phyloP scores from a whole-genome alignment of 2,888 invertebrate genomes.

The Phalangium opilio region DNA sequence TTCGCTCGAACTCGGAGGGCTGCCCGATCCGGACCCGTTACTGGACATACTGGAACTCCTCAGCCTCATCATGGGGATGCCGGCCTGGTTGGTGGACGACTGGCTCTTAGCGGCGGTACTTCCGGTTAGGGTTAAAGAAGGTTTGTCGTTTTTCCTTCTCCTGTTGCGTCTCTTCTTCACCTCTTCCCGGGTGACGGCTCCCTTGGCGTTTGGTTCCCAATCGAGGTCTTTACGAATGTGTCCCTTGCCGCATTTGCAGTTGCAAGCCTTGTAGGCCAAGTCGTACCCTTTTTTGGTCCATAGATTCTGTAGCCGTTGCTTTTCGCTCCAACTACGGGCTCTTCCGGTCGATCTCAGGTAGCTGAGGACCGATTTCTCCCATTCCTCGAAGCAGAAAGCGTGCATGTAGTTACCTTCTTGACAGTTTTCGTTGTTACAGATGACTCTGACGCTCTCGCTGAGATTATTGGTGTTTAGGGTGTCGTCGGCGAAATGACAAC shows the following conservation, averaged over 20 bases:
- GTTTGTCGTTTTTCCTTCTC: slow-evolving; percentile 48
- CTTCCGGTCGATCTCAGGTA: slow-evolving; percentile 79
- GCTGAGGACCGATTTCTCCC: slow-evolving; percentile 76
- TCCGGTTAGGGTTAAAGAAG: slow-evolving; percentile 37
- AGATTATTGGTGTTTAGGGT: no score
- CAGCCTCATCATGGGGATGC: slow-evolving; percentile 25
- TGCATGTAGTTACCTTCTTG: slow-evolving; percentile 83
- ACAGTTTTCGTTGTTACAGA: slow-evolving; percentile 90
- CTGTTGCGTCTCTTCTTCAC: slow-evolving; percentile 49
- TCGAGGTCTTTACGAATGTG: slow-evolving; percentile 87
- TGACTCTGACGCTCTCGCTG: slow-evolving; percentile 48
- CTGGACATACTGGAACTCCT: slow-evolving; percentile 37
- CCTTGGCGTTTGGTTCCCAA: slow-evolving; percentile 52
- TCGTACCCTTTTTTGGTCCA: slow-evolving; percentile 98
- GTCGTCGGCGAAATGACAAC: no score
- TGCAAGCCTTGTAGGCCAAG: slow-evolving; percentile 84
- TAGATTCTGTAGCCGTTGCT: slow-evolving; percentile 81
- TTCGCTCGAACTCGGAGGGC: slow-evolving; percentile 19
- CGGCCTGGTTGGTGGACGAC: slow-evolving; percentile 28
- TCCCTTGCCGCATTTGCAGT: slow-evolving; percentile 80
- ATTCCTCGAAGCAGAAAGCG: slow-evolving; percentile 82
- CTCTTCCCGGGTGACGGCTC: slow-evolving; percentile 38
- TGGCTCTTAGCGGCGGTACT: slow-evolving; percentile 1
- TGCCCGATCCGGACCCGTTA: slow-evolving; percentile 53
- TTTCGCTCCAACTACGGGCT: slow-evolving; percentile 85